A percentile compares a stretch with the other conserved stretches of the same genome.
These are phyloP conservation scores for Pontoporia blainvillei DNA, from an alignment of 2,113 vertebrate genomes.

Conservation along the genomic window DNA sequence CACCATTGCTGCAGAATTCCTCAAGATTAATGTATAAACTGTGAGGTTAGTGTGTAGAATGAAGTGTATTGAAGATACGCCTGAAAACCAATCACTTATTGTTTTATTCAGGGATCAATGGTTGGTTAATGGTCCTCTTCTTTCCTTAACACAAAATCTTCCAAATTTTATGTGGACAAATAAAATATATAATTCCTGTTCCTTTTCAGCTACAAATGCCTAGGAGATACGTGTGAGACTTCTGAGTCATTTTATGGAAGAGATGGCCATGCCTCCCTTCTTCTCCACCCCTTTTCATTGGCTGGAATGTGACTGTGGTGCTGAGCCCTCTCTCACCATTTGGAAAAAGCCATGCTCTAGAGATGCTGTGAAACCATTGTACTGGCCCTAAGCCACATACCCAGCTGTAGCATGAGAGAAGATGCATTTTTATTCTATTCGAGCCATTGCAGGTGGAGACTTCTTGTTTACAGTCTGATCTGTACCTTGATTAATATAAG, in stretches of 20 bases:
- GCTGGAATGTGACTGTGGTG: not conserved
- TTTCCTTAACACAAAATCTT: not conserved
- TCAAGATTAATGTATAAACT: not conserved
- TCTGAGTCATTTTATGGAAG: not conserved
- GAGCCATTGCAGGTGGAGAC: not conserved
- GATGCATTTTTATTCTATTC: not conserved
- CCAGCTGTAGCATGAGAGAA: not conserved
- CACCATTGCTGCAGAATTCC: not conserved
- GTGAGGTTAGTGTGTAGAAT: not conserved
- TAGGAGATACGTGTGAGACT: not conserved
- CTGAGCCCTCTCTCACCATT: not conserved
- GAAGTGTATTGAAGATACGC: not conserved
- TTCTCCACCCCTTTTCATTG: too few species aligned
- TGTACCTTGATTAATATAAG: not conserved
- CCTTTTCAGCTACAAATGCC: not conserved
- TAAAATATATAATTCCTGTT: not conserved
- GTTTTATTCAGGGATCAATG: not conserved
- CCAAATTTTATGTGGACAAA: not conserved
- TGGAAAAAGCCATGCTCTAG: not conserved
- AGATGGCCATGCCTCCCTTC: not conserved
- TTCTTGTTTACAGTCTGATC: not conserved
- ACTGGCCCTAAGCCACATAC: not conserved
- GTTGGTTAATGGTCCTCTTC: not conserved
- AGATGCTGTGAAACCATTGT: not conserved
- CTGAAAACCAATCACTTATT: not conserved